A percentile compares a stretch with the other conserved stretches of the same genome.
phyloP scores from a whole-genome alignment of 2,113 vertebrate genomes.

The Ariopsis seemanni region DNA sequence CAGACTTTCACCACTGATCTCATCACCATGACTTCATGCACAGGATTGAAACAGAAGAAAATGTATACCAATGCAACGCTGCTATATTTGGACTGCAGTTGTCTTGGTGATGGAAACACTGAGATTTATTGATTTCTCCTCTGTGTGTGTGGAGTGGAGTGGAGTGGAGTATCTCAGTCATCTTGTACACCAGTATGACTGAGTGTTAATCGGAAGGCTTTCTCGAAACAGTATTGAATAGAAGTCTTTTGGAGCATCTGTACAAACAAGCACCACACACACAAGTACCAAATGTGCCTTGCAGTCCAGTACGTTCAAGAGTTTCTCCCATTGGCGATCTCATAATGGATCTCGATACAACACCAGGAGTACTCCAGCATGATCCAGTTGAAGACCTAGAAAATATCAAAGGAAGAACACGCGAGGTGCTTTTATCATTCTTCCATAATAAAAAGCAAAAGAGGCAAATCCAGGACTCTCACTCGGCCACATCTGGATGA shows the following conservation, averaged over 20 bases:
- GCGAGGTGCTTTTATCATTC: neutral
- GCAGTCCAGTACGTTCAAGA: neutral
- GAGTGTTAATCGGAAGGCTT: neutral
- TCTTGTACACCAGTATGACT: neutral
- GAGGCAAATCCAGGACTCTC: slow-evolving; percentile 9
- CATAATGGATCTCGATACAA: neutral
- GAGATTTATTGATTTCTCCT: slow-evolving; percentile 16
- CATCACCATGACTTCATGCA: slow-evolving; percentile 11
- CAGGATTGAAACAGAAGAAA: neutral
- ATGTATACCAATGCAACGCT: neutral
- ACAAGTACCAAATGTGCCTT: neutral
- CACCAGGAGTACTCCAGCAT: neutral
- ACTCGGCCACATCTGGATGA: slow-evolving; percentile 3
- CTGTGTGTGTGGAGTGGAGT: neutral
- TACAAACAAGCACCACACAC: neutral
- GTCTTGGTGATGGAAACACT: slow-evolving; percentile 34
- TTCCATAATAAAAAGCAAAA: neutral
- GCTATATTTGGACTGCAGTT: slow-evolving; percentile 36
- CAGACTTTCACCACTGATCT: neutral
- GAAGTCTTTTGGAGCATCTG: neutral
- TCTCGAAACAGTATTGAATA: neutral
- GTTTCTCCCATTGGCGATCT: neutral
- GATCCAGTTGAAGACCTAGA: neutral
- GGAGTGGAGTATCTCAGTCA: neutral
- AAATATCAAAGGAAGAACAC: neutral